Conservation (phyloP, 1,140 invertebrate species). For the Ceratitis capitata region DNA sequence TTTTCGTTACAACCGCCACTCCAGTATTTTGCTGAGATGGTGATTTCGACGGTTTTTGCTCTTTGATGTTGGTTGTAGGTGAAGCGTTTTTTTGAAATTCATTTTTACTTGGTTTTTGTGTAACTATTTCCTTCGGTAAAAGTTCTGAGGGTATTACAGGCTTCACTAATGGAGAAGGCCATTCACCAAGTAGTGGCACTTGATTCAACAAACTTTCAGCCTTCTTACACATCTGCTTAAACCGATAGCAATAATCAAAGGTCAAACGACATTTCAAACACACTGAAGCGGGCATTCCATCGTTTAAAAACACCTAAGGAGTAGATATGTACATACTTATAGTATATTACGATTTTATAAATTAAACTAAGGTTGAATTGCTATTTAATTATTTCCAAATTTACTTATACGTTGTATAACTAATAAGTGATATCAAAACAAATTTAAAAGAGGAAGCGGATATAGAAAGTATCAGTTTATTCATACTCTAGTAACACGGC, state of each 20-base stretch:
- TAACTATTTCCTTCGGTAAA: neutral
- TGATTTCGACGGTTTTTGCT: neutral
- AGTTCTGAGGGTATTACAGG: conserved; percentile 60
- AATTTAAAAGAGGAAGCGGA: no score
- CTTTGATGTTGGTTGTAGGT: neutral
- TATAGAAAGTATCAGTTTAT: no score
- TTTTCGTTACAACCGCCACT: neutral
- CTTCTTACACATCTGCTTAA: conserved; percentile 77
- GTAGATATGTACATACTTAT: no score
- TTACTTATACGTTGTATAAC: no score
- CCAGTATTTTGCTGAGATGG: neutral
- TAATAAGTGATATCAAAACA: no score
- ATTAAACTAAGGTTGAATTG: no score
- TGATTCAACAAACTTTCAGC: conserved; percentile 75
- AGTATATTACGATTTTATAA: no score
- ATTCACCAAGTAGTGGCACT: conserved; percentile 73
- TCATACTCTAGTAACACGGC: no score
- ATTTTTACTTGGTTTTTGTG: conserved; percentile 32
- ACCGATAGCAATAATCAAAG: conserved; percentile 75
- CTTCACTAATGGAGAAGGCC: conserved; percentile 67
- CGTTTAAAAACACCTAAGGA: conserved; percentile 75
- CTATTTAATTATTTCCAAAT: no score
- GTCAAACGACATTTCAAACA: conserved; percentile 75
- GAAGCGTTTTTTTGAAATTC: conserved; percentile 39
- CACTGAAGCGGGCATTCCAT: conserved; percentile 78